phyloP scores from a whole-genome alignment of 2,888 invertebrate genomes.

The Fabriciana adippe region DNA sequence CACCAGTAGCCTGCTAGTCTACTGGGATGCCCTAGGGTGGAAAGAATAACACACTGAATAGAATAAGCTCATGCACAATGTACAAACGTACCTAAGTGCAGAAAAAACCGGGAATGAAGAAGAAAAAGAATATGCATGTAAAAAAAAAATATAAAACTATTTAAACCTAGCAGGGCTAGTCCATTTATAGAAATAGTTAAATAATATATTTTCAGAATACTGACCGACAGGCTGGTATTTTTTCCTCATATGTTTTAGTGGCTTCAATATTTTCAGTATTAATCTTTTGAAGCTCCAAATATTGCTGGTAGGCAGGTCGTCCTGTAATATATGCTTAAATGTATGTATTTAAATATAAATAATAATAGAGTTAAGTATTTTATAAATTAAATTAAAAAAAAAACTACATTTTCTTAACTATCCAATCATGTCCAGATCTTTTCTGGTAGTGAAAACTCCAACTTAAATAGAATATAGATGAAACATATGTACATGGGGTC shows the following conservation, averaged over 20 bases:
- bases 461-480: background rate
- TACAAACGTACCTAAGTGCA: no score
- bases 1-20: no score
- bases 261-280: conserved; percentile 76
- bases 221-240: conserved; percentile 21
- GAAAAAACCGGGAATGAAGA: no score
- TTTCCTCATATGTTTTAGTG: conserved; percentile 75
- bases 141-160: background rate
- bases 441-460: background rate
- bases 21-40: no score
- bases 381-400: background rate
- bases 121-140: no score
- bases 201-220: background rate
- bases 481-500: no score
- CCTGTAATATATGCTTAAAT: conserved; percentile 51
- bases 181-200: background rate
- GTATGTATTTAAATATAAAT: background rate
- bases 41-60: no score
- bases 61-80: no score
- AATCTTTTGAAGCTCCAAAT: conserved; percentile 80
- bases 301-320: conserved; percentile 82
- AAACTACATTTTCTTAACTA: background rate
- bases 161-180: background rate
- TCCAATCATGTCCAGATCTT: background rate
- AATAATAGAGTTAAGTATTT: background rate